Evolutionary conservation across 2,888 invertebrate species (phyloP), one percentile per base, ranked within the genome.

Genomic region (Callinectes sapidus): DNA sequence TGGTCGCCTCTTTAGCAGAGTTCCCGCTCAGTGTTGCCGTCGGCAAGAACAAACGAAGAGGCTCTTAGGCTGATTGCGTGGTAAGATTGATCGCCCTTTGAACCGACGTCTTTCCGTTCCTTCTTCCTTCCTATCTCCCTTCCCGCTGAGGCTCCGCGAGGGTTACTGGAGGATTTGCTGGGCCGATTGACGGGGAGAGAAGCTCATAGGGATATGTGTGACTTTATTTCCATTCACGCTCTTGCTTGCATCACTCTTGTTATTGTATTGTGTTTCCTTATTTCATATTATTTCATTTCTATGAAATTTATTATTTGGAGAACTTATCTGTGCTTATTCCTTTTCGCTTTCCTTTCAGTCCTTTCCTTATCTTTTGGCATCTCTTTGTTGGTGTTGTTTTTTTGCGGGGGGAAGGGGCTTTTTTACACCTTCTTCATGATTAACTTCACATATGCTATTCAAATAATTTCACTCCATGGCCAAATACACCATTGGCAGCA

Each of bases 1-100:
- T 77, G 71, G 28, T 13, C 28, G 13, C 71, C 71, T 28, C 71
- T 28, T 77, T 13, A 77, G 71, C 13, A 77, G 28, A n/a, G 61
- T 61, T 28, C n/a, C 28, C 28, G 71, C 28, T 32, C 71, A 28
- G 28, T 77, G 71, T 13, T n/a, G 28, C n/a, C 71, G 28, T 16
- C 61, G 18, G 23, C 3, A 6, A 13, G 28, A 77, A 77, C 28
- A 77, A 77, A 77, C 71, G 18, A 61, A 61, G 71, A n/a, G n/a
- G 71, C 71, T 77, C 71, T 77, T 28, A 77, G 71, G 71, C 28
- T 77, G 71, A 77, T 77, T 77, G 71, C 71, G 28, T 77, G 28
- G 28, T 77, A 28, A 77, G 71, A 77, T 77, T 77, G 71, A 77
- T 77, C 28, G 71, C 71, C 28, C 71, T 77, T 77, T 77, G 71